Conservation (phyloP, 2,888 invertebrate genomes). For the Phalangium opilio region DNA sequence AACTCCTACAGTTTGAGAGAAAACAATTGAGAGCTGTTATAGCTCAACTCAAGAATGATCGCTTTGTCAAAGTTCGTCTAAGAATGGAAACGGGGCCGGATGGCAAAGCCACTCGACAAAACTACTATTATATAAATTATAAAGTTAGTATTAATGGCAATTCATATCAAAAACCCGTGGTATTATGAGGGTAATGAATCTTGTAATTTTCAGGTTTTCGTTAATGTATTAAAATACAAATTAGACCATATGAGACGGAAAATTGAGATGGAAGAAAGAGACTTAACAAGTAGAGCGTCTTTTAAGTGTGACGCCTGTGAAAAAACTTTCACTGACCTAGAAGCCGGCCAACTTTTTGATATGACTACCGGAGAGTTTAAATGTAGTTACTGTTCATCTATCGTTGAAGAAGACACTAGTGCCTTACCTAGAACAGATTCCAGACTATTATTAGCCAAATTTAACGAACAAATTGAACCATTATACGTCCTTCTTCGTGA, state of each 20-base stretch:
- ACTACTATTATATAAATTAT: conserved; percentile 95
- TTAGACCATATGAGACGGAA: conserved; percentile 87
- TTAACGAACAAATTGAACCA: conserved; percentile 85
- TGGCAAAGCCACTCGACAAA: conserved; percentile 87
- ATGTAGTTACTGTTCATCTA: conserved; percentile 74
- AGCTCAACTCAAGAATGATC: conserved; percentile 70
- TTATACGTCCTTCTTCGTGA: conserved; percentile 75
- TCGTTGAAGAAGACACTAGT: conserved; percentile 86
- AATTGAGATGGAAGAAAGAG: conserved; percentile 86
- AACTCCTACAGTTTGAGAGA: conserved; percentile 77
- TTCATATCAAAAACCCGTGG: too few species aligned
- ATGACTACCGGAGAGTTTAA: conserved; percentile 66
- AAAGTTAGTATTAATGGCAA: too few species aligned
- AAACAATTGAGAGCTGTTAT: conserved; percentile 82
- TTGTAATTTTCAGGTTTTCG: conserved; percentile 52
- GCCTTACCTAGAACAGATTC: conserved; percentile 88
- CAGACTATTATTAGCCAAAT: conserved; percentile 69
- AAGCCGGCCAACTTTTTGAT: conserved; percentile 79
- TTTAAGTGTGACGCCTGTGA: conserved; percentile 81
- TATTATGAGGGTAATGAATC: too few species aligned
- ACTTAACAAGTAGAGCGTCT: conserved; percentile 85
- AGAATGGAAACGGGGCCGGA: conserved; percentile 91
- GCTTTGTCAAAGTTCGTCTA: conserved; percentile 78
- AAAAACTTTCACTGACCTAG: conserved; percentile 89
- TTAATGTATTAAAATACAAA: conserved; percentile 95